Evolutionary conservation across 2,888 invertebrate genomes (phyloP).

Genomic region (Erebia palarica): DNA sequence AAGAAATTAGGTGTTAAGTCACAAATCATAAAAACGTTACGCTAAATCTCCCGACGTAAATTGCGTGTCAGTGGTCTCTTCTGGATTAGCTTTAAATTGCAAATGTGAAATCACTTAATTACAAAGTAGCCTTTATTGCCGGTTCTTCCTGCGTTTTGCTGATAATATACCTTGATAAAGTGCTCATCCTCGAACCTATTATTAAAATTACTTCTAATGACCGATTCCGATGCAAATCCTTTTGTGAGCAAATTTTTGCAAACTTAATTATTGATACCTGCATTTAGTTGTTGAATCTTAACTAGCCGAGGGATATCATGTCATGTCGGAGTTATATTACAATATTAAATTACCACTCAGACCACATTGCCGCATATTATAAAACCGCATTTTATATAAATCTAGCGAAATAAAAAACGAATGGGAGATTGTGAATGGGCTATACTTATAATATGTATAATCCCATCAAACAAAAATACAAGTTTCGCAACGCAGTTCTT

Average conservation of each 20-base stretch:
- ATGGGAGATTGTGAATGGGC: too few species aligned
- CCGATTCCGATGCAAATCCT: neutral
- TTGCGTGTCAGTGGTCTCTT: neutral
- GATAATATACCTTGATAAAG: neutral
- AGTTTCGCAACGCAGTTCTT: too few species aligned
- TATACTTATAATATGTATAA: too few species aligned
- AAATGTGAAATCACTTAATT: neutral
- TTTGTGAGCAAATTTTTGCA: neutral
- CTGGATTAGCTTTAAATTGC: neutral
- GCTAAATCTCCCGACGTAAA: neutral
- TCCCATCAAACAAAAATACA: too few species aligned
- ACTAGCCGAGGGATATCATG: too few species aligned
- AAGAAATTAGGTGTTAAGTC: too few species aligned
- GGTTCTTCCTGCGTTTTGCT: slow-evolving; percentile 3
- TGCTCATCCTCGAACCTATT: neutral
- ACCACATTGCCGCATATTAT: too few species aligned
- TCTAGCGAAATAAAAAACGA: too few species aligned
- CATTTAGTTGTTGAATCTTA: neutral
- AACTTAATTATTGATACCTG: neutral
- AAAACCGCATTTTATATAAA: too few species aligned
- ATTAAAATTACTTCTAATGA: neutral
- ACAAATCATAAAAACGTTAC: neutral
- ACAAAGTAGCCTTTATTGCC: neutral
- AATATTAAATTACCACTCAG: too few species aligned
- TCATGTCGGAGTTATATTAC: too few species aligned